Conservation (phyloP, 2,888 invertebrate species). For the Yponomeuta evonymella region DNA sequence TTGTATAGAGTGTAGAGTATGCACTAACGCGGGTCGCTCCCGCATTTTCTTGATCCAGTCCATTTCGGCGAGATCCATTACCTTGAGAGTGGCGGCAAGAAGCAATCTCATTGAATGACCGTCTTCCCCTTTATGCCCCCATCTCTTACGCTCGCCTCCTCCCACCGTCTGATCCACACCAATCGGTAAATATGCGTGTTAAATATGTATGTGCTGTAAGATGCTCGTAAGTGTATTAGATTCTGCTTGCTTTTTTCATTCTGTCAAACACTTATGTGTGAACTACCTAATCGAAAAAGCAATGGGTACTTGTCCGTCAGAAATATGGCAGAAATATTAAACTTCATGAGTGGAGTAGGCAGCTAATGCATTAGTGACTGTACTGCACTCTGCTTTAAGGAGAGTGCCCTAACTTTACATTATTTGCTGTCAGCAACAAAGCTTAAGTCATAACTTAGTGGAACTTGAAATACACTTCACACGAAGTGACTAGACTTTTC, state of each 20-base stretch:
- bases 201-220: slow-evolving; percentile 74
- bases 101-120: slow-evolving; percentile 78
- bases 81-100: slow-evolving; percentile 72
- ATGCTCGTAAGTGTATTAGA: slow-evolving; percentile 74
- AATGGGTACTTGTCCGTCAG: neutral
- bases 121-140: slow-evolving; percentile 48
- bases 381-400: neutral
- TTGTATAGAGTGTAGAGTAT: slow-evolving; percentile 28
- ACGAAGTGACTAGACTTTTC: slow-evolving; percentile 72
- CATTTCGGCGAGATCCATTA: slow-evolving; percentile 76
- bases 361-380: neutral
- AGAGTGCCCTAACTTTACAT: neutral
- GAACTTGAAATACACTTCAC: slow-evolving; percentile 72
- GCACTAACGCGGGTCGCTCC: slow-evolving; percentile 54
- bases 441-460: slow-evolving; percentile 45
- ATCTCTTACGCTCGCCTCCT: slow-evolving; percentile 30
- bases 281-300: slow-evolving; percentile 26
- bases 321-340: neutral
- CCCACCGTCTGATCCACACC: slow-evolving; percentile 62
- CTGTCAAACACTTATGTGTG: slow-evolving; percentile 55
- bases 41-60: slow-evolving; percentile 63
- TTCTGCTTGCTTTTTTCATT: slow-evolving; percentile 73
- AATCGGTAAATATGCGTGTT: slow-evolving; percentile 76
- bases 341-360: neutral
- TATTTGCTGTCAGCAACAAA: slow-evolving; percentile 7